Base-by-base conservation (phyloP, 1,140 invertebrate genomes). In the Chelonus insularis region DNA sequence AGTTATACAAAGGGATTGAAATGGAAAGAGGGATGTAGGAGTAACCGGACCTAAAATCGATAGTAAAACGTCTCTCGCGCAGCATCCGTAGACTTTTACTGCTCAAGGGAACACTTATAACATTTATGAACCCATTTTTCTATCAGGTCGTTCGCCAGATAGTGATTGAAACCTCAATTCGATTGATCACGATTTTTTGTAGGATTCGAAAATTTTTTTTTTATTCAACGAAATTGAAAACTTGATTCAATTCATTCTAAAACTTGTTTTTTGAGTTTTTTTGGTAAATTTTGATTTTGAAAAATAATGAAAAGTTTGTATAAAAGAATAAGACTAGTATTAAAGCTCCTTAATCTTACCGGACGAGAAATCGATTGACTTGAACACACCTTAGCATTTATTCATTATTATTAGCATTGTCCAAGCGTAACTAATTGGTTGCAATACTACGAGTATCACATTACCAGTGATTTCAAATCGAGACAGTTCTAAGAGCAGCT, bases 51-150 rank as follows among this genome's bases (percentile, higher is more conserved):
- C 48, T 37, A 56, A 57, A 76, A 76, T 76, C 74, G 74, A 76
- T 76, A 76, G 74, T 76, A 75, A 74, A 74, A 72, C 72, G 67
- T 63, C 67, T 70, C 25, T 61, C 72, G 72, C 72, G 69, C 74
- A 76, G 74, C 74, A 76, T 75, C 74, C 73, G 14, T 29, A 29
- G 7, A 29, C 25, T 29, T 29, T 29, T 7, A 4, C 25, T 7
- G 25, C 25, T 29, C 25, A 29, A 7, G 25, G 25, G 25, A 29
- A 29, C 7, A 29, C 25, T 4, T 29, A 4, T 7, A 29, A 29
- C 7, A 29, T 3, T 29, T 29, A 29, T 29, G n/a, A 29, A 7
- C 25, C 7, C 25, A 4, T 4, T 29, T 29, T 29, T 29, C 25
- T 3, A 29, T 29, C 7, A 4, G 7, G 25, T 29, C 7, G 3